Evolutionary conservation across 2,888 invertebrate genomes (phyloP).

Genomic region (Ophion costatus): DNA sequence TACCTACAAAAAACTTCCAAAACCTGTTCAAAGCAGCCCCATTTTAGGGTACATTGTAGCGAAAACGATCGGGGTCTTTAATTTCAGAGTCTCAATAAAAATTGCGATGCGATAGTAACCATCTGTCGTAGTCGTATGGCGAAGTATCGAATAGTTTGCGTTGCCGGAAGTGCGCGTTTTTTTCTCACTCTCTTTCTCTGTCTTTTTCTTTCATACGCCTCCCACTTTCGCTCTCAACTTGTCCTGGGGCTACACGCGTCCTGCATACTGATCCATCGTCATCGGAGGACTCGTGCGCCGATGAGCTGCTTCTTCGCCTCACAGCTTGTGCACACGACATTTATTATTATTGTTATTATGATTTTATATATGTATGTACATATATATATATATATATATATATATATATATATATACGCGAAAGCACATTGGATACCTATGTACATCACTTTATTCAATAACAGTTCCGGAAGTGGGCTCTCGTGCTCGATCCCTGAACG

Average conservation of each 20-base stretch:
- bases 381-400: background rate
- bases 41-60: background rate
- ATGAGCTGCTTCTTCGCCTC: conserved; percentile 23
- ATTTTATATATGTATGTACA: background rate
- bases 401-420: no score
- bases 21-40: no score
- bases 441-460: background rate
- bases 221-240: conserved; percentile 34
- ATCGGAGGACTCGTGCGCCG: conserved; percentile 22
- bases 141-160: conserved; percentile 42
- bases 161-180: conserved; percentile 57
- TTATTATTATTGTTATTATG: conserved; percentile 1
- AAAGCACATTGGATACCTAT: background rate
- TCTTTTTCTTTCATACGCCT: conserved; percentile 6
- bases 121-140: conserved; percentile 46
- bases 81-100: conserved; percentile 19
- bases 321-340: conserved; percentile 26
- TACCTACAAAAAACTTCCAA: no score
- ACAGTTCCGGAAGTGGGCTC: conserved; percentile 59
- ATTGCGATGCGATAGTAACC: conserved; percentile 47
- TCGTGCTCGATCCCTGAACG: conserved; percentile 23
- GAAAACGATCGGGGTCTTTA: conserved; percentile 8
- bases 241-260: conserved; percentile 18
- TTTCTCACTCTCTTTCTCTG: background rate
- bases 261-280: conserved; percentile 28